Percentiles rank a stretch among this genome's conserved stretches.
Evolutionary conservation across 2,797 vertebrate genomes (phyloP).

Genomic region (Buceros bicornis): DNA sequence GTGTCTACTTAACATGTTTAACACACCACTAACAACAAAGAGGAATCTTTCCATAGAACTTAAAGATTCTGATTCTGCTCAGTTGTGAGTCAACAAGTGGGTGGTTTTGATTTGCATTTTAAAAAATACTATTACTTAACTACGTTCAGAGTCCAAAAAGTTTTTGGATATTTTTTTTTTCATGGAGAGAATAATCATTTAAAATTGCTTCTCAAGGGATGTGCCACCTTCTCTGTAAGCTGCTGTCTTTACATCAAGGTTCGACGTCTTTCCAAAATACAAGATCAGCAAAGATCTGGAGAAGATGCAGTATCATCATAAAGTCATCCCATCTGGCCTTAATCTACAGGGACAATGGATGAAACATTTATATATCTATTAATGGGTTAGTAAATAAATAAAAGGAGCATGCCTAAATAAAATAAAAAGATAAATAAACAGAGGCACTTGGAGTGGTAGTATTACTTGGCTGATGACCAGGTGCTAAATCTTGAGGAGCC

Average conservation of each 20-base stretch:
- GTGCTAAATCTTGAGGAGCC: neutral
- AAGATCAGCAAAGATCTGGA: neutral
- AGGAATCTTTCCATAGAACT: neutral
- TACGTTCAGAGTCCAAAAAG: neutral
- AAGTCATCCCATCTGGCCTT: neutral
- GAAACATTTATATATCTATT: neutral
- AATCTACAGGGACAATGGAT: neutral
- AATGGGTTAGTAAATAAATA: conserved; percentile 7
- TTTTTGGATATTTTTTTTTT: neutral
- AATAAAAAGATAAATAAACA: neutral
- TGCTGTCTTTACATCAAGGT: neutral
- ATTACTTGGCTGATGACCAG: neutral
- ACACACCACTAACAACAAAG: conserved; percentile 7
- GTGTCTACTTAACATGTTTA: neutral
- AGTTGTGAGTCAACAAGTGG: neutral
- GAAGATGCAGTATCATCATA: neutral
- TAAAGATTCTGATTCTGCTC: neutral
- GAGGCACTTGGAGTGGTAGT: neutral
- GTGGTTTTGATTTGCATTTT: neutral
- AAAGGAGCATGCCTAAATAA: neutral
- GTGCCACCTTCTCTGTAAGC: neutral
- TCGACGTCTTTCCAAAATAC: neutral
- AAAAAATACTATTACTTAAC: neutral
- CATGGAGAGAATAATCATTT: neutral
- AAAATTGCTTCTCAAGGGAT: neutral